phyloP scores from a whole-genome alignment of 2,888 invertebrate genomes.

The Ectemnius lituratus region DNA sequence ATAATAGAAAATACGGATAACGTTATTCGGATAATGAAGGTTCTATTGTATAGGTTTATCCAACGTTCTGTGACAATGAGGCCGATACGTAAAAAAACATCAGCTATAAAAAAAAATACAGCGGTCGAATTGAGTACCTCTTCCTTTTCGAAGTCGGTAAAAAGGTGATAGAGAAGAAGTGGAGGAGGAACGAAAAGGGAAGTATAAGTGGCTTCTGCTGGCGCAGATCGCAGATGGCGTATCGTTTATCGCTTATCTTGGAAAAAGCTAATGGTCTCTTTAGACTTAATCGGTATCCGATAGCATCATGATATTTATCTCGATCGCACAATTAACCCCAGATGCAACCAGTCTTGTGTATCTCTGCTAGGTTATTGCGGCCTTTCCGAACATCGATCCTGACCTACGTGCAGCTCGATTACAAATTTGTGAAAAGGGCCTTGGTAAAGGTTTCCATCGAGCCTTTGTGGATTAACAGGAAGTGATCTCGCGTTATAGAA shows the following conservation, averaged over 20 bases:
- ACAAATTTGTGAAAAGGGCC: slow-evolving; percentile 25
- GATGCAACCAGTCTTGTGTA: slow-evolving; percentile 27
- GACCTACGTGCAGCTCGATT: slow-evolving; percentile 7
- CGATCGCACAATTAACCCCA: slow-evolving; percentile 51
- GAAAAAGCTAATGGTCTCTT: slow-evolving; percentile 47
- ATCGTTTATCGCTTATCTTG: slow-evolving; percentile 40
- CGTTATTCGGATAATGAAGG: no score
- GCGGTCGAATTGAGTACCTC: no score
- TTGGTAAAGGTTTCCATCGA: no score
- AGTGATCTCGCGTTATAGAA: no score
- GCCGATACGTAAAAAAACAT: not conserved
- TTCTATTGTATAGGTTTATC: no score
- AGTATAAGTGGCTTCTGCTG: slow-evolving; percentile 25
- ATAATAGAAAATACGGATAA: no score
- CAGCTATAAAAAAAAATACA: no score
- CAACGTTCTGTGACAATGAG: not conserved
- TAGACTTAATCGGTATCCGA: slow-evolving; percentile 45
- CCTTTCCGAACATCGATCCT: not conserved
- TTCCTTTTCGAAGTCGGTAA: no score
- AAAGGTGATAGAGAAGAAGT: not conserved
- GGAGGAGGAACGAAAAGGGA: not conserved
- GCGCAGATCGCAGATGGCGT: not conserved
- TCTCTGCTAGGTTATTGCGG: slow-evolving; percentile 38
- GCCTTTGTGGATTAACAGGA: no score
- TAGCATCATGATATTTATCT: slow-evolving; percentile 53